Base-by-base conservation (phyloP, 2,113 vertebrate species). In the Proteles cristata region DNA sequence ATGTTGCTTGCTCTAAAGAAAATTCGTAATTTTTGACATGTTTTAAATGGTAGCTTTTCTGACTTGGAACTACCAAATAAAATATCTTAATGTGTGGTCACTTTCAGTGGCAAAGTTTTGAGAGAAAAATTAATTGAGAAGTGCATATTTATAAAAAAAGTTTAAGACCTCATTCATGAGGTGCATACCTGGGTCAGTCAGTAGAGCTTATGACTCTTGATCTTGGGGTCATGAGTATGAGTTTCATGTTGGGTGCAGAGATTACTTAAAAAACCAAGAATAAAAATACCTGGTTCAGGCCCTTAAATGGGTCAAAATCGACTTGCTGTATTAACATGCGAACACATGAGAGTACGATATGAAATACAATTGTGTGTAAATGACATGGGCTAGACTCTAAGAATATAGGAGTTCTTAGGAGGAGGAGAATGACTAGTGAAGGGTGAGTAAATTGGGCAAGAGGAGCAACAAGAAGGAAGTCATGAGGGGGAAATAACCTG, bases 301-400 rank as follows among this genome's bases (percentile, higher is more conserved):
- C n/a, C 33, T 96, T 84, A 88, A 94, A 25, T 71, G 45, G 69
- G 39, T 93, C 61, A 82, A 65, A 86, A 39, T 87, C 31, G 79
- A 96, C 79, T 66, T 85, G 77, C 3, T 7, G 11, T 45, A 55
- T 96, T 92, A 39, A 90, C 88, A 94, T 87, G 65, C 65, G 53
- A 88, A 80, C 80, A 8, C 19, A 35, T 16, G 19, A 71, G 79
- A 92, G 28, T 74, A 85, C 9, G 88, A 0, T 65, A 55, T 93
- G 76, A 77, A 79, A n/a, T 84, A 25, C 53, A 90, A 55, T 61
- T 94, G 45, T 16, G 1, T 87, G 1, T 94, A 31, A 90, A 39
- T 68, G 63, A 73, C 35, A 33, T 88, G 69, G 53, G n/a, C 15
- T 33, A 73, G 39, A 85, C 31, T 63, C 33, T 79, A 2, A 68